Evolutionary conservation across 1,140 invertebrate genomes (phyloP), one percentile per base, ranked within the genome.

Genomic region (Platyura marginata): DNA sequence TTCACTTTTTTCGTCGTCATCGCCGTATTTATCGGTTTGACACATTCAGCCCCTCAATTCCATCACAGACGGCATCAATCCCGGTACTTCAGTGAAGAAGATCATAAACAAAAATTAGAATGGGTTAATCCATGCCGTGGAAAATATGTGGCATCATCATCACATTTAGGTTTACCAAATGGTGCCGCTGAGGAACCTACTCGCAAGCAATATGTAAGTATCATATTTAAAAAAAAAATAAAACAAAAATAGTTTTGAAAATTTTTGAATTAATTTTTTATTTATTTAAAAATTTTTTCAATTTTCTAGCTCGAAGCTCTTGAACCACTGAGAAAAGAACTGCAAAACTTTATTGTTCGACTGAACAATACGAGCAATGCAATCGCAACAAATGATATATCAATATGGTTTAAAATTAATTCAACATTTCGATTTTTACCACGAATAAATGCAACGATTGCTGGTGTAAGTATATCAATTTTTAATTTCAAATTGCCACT

Each of bases 401-500:
- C 16, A 18, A 9, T 4, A 38, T 38, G 36, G 36, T 38, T 38
- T 18, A 18, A n/a, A 38, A 18, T 20, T 18, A 38, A 38, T 20
- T 18, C 36, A 18, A 38, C 36, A 18, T 38, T 18, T 18, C 5
- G 2, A 20, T 38, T 38, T 18, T 20, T 38, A 3, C n/a, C 16
- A 8, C 36, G 18, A 38, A 38, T 38, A n/a, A 38, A 38, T 38
- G 36, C 36, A 38, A 18, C 36, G 11, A 21, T 20, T 18, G n/a
- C 36, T 10, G 18, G 11, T 38, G 36, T 38, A 38, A 38, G 36
- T 38, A 36, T 36, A 29, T 29, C n/a, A n/a, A n/a, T n/a, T n/a
- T n/a, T n/a, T n/a, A n/a, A n/a, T n/a, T n/a, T n/a, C n/a, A n/a
- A n/a, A n/a, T n/a, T n/a, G n/a, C n/a, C n/a, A n/a, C n/a, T n/a